Base-by-base conservation (phyloP, 2,797 vertebrate species). In the Galaxias olidus region DNA sequence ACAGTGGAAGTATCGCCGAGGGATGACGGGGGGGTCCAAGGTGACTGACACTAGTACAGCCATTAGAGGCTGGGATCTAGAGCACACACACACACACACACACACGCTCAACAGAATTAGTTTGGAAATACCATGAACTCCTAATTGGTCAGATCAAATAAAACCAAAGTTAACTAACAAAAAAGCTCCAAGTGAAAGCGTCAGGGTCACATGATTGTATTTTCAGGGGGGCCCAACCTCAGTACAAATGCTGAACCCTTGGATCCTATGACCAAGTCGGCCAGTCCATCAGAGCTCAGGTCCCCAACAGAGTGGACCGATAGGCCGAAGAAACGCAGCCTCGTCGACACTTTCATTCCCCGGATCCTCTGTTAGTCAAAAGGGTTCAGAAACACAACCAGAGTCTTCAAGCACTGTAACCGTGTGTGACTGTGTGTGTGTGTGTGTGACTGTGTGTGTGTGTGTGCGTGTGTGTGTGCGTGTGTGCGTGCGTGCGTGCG, bases 241-340 rank as follows among this genome's bases (percentile, higher is more conserved):
- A 84, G 51, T 15, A 84, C 68, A 4, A 65, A 68, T 14, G 60
- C 81, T n/a, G 52, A 56, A 4, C 73, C 79, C 42, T 47, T 73
- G 40, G 76, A 72, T 17, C 81, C 81, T 42, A 84, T 76, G 18
- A 81, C 72, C 15, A 84, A 9, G 62, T 84, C 81, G 45, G 78
- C 64, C 53, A 84, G 74, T 42, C 74, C 69, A 4, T 84, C 81
- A 1, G 66, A 63, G 20, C 44, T 77, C 30, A 84, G 56, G 76
- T 84, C 81, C 20, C 75, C 74, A 8, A 65, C 66, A 41, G 81
- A 75, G 60, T 79, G 76, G 54, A 83, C 62, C 53, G 81, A 79
- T 11, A 76, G 56, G 10, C 81, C 78, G 49, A 83, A 81, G 57
- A 64, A 70, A 15, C 48, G 66, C 65, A 81, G 65, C 1, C 10